These are phyloP conservation scores for Smittia aterrima DNA, from an alignment of 2,888 invertebrate species.

Conservation along the genomic window DNA sequence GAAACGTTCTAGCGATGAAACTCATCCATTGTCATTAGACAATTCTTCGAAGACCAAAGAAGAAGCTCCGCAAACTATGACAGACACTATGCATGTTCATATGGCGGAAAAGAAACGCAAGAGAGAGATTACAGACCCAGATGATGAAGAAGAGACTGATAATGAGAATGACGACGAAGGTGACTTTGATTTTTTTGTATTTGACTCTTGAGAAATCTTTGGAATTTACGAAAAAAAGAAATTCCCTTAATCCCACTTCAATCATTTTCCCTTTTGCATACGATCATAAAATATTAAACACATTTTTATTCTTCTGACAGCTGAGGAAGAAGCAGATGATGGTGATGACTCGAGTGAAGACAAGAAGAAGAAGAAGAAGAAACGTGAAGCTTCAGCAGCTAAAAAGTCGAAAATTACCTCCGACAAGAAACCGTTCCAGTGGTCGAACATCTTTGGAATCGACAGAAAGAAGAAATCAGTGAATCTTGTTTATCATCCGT, in stretches of 20 bases:
- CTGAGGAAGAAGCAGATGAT: slow-evolving; percentile 43
- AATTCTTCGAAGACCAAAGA: neutral
- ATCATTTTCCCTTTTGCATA: neutral
- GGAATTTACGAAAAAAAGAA: neutral
- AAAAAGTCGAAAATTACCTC: neutral
- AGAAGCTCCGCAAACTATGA: neutral
- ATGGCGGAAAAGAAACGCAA: neutral
- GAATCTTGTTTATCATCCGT: slow-evolving; percentile 47
- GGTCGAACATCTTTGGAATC: slow-evolving; percentile 84
- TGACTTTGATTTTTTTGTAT: too few relatives aligned
- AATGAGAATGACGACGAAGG: neutral
- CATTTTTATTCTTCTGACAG: slow-evolving; percentile 10
- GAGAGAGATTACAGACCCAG: neutral
- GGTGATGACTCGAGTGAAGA: slow-evolving; percentile 51
- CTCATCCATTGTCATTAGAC: slow-evolving; percentile 41
- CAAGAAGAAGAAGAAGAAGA: slow-evolving; percentile 53
- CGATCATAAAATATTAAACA: neutral
- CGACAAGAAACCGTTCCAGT: slow-evolving; percentile 74
- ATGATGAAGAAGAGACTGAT: slow-evolving; percentile 40
- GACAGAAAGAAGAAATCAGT: slow-evolving; percentile 70
- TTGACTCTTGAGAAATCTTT: neutral
- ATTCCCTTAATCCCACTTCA: too few relatives aligned
- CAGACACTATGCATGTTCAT: slow-evolving; percentile 42
- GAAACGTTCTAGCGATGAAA: slow-evolving; percentile 56
- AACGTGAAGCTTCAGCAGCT: slow-evolving; percentile 42